Percentiles rank a stretch among this genome's conserved stretches.
Evolutionary conservation across 2,888 invertebrate genomes (phyloP).

Genomic region (Nemapogon koenigi): DNA sequence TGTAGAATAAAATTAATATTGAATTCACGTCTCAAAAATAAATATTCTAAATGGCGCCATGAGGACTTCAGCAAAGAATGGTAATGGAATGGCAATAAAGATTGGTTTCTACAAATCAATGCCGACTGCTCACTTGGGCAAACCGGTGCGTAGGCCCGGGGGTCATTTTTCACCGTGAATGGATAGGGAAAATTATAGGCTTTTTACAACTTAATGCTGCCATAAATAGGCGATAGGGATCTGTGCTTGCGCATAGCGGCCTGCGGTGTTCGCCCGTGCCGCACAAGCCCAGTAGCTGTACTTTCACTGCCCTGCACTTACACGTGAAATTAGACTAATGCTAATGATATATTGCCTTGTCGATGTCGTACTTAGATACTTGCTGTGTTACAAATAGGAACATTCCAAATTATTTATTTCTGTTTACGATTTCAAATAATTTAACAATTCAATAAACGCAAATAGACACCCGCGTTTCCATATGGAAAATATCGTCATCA

Average conservation of each 20-base stretch:
- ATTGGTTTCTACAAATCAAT: slow-evolving; percentile 8
- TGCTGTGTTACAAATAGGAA: too few relatives aligned
- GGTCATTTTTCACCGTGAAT: slow-evolving; percentile 44
- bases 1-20: too few relatives aligned
- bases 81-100: slow-evolving; percentile 4
- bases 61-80: too few relatives aligned
- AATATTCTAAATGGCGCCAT: too few relatives aligned
- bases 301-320: slow-evolving; percentile 50
- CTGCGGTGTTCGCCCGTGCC: slow-evolving; percentile 15
- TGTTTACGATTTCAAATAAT: too few relatives aligned
- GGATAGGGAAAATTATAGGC: slow-evolving; percentile 44
- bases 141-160: slow-evolving; percentile 23
- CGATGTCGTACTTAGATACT: too few relatives aligned
- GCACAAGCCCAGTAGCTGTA: slow-evolving; percentile 57
- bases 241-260: slow-evolving; percentile 20
- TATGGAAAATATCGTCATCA: too few relatives aligned
- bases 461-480: too few relatives aligned
- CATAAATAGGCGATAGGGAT: slow-evolving; percentile 52
- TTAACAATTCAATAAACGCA: too few relatives aligned
- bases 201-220: slow-evolving; percentile 50
- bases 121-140: slow-evolving; percentile 3
- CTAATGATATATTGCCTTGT: slow-evolving; percentile 43
- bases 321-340: slow-evolving; percentile 62
- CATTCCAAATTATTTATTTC: too few relatives aligned
- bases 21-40: too few relatives aligned